phyloP scores from a whole-genome alignment of 2,113 vertebrate genomes.

The Caranx ignobilis region DNA sequence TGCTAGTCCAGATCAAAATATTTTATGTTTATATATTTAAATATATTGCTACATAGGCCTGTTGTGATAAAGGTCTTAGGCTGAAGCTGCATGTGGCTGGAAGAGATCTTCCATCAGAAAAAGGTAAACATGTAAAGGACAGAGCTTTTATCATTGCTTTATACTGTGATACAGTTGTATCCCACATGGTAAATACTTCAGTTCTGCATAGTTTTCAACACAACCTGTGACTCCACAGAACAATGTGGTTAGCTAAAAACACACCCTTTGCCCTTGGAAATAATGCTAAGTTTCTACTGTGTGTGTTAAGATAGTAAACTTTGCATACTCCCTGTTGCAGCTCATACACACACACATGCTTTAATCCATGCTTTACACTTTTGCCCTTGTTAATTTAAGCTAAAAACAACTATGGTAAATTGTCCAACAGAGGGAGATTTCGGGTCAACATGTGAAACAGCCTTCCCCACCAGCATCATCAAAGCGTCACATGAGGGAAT shows the following conservation, averaged over 20 bases:
- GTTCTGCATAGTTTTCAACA: not conserved
- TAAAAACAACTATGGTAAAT: not conserved
- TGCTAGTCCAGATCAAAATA: too few relatives aligned
- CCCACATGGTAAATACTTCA: not conserved
- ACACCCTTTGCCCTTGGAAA: not conserved
- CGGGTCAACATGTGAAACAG: not conserved
- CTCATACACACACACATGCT: not conserved
- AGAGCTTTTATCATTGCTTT: not conserved
- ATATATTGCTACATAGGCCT: not conserved
- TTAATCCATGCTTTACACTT: not conserved
- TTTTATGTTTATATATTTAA: not conserved
- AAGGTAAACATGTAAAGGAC: too few relatives aligned
- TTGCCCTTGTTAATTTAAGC: not conserved
- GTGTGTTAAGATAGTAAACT: not conserved
- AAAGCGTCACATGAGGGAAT: not conserved
- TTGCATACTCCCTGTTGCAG: not conserved
- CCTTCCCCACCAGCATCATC: not conserved
- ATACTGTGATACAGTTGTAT: not conserved
- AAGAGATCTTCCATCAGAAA: not conserved
- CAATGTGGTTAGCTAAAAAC: not conserved
- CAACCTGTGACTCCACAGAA: not conserved
- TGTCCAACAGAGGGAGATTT: not conserved
- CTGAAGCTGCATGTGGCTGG: not conserved
- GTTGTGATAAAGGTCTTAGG: not conserved
- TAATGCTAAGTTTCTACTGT: not conserved